Conservation (phyloP, 2,113 vertebrate genomes). For the Salvelinus alpinus region DNA sequence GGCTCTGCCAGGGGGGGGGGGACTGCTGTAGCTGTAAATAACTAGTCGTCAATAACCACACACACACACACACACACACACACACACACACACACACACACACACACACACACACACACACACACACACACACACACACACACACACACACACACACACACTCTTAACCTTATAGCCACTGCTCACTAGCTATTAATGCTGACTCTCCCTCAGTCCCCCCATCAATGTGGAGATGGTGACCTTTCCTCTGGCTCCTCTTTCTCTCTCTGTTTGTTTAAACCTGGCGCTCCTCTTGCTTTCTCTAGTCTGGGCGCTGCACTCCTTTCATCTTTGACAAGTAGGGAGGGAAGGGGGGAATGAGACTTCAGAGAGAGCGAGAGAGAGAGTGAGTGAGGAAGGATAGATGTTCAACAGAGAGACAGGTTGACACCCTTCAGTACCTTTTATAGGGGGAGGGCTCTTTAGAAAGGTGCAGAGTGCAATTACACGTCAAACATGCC, state of each 20-base stretch:
- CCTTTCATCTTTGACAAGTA: constrained; percentile 25
- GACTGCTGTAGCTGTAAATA: not conserved
- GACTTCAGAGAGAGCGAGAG: not conserved
- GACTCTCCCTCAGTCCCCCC: not conserved
- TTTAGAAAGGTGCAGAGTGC: not conserved
- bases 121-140: not conserved
- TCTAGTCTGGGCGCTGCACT: constrained; percentile 1
- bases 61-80: constrained; percentile 3
- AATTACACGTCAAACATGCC: constrained; percentile 18
- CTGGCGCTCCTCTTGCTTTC: constrained; percentile 4
- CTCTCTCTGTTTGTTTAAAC: constrained; percentile 12
- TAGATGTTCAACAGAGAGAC: not conserved
- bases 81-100: constrained; percentile 1
- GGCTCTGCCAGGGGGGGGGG: constrained; percentile 10
- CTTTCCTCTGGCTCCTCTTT: not conserved
- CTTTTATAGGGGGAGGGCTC: not conserved
- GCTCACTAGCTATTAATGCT: not conserved
- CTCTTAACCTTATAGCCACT: not conserved
- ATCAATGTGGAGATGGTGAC: not conserved
- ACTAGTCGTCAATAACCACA: not conserved
- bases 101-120: not conserved
- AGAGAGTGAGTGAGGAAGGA: not conserved
- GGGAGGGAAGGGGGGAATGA: not conserved
- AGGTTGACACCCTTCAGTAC: not conserved
- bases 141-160: not conserved